Conservation (phyloP, 1,140 invertebrate genomes). For the Heliconius eleuchia region DNA sequence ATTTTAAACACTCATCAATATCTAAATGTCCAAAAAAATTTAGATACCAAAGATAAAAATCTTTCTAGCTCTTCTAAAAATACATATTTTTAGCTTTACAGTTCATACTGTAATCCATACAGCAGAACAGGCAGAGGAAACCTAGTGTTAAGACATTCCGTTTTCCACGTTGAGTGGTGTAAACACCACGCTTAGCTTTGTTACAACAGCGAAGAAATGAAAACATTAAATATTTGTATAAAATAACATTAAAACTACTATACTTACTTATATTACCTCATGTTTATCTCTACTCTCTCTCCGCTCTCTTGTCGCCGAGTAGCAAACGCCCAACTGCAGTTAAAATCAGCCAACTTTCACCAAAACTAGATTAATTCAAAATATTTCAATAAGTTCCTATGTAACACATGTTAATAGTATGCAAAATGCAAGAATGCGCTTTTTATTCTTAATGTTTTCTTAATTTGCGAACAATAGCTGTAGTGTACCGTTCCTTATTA, state of each 20-base stretch:
- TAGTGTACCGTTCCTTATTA: background rate
- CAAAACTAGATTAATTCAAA: background rate
- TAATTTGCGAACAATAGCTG: background rate
- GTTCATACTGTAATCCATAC: no score
- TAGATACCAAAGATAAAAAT: no score
- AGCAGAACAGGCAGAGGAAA: no score
- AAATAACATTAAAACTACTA: background rate
- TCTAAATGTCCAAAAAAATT: no score
- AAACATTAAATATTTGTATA: no score
- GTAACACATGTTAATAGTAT: background rate
- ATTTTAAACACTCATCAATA: no score
- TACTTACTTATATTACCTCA: background rate
- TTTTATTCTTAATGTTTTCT: background rate
- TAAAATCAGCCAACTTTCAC: background rate
- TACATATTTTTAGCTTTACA: no score
- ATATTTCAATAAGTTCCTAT: background rate
- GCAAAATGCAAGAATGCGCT: background rate
- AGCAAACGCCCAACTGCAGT: background rate
- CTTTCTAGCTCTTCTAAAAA: no score
- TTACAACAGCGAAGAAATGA: no score
- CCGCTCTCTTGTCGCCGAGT: background rate
- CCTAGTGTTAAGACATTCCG: no score
- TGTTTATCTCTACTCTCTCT: background rate
- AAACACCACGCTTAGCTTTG: no score
- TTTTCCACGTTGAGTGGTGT: no score